Base-by-base conservation (phyloP, 2,113 vertebrate genomes). In the Cisticola juncidis region DNA sequence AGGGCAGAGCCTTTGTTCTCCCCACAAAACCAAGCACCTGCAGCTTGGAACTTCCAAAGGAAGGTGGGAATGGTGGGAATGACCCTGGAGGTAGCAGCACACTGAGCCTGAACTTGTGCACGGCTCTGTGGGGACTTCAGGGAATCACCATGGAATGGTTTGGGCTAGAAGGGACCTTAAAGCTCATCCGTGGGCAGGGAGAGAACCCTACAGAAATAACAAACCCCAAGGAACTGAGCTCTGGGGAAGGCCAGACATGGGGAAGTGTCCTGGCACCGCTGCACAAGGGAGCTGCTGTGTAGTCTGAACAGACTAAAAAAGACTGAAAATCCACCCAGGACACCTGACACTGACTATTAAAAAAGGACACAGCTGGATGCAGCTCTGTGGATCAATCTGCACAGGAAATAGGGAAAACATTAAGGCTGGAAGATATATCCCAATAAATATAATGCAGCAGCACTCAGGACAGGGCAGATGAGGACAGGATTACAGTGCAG, bases 21-120 rank as follows among this genome's bases (percentile, higher is more conserved):
- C 65, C 26, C 25, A 35, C 31, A 17, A 26, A 36, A 40, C 25
- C 21, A 3, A 76, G 36, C 9, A 21, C 25, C 40, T 13, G 0
- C 0, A 3, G 74, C 24, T 4, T 0, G 5, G 3, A 44, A 78
- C 18, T 51, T 11, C 48, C 19, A 1, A 5, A 1, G 23, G 9
- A 54, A 56, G 48, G 40, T 5, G 60, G 4, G 70, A 85, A 24
- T 3, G 38, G 38, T 38, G 38, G 38, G 38, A 38, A 38, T 38
- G 38, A 28, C 13, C 18, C 64, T 65, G 64, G 40, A 5, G 53
- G 50, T 0, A 3, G 5, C 3, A 3, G 14, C 10, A 6, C 19
- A 1, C 12, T 5, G 24, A 35, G 31, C 2, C 29, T 18, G 70
- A 57, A 70, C 68, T 54, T 6, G 62, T 15, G 33, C 44, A 1